Base-by-base conservation (phyloP, 2,888 invertebrate genomes). In the Limenitis camilla region DNA sequence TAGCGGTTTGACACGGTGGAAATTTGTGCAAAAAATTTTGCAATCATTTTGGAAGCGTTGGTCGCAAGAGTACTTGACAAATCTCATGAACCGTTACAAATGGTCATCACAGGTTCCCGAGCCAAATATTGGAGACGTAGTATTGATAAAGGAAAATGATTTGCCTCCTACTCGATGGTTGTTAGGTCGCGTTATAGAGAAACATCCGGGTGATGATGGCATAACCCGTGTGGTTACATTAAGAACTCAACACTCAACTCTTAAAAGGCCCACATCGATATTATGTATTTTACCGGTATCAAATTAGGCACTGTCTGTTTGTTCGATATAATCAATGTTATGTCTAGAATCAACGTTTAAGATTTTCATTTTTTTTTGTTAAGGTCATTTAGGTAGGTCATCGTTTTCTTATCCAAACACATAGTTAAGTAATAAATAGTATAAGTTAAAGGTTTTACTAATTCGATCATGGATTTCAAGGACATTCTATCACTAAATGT, bases 21-120 rank as follows among this genome's bases (percentile, higher is more conserved):
- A 56, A n/a, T 42, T 55, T 4, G 43, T 46, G 33, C 57, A 58
- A 40, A 36, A 46, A 27, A 52, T 56, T 40, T 10, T 49, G 4
- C 60, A 60, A 40, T 29, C 46, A 9, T 61, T 55, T 46, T 59
- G 55, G 55, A 40, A 10, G 30, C 47, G 52, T n/a, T 57, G 54
- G 57, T 51, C 53, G 11, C 6, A 40, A 10, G 55, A 61, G 19
- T 58, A 56, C 29, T 33, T 60, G 8, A 32, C 40, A 4, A 41
- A 47, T 42, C 49, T 50, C 5, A 33, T 49, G 44, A 47, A 56
- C 30, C 39, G 58, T 4, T 55, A 61, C 36, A 61, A 61, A 43
- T 60, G 58, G 58, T 38, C 51, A 4, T 30, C 19, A 29, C 30
- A 46, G 40, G 40, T 40, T 10, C 48, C 54, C 2, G 60, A 58